Percentiles rank a stretch among this genome's conserved stretches.
Evolutionary conservation across 2,797 vertebrate species (phyloP).

Genomic region (Acanthornis magna): DNA sequence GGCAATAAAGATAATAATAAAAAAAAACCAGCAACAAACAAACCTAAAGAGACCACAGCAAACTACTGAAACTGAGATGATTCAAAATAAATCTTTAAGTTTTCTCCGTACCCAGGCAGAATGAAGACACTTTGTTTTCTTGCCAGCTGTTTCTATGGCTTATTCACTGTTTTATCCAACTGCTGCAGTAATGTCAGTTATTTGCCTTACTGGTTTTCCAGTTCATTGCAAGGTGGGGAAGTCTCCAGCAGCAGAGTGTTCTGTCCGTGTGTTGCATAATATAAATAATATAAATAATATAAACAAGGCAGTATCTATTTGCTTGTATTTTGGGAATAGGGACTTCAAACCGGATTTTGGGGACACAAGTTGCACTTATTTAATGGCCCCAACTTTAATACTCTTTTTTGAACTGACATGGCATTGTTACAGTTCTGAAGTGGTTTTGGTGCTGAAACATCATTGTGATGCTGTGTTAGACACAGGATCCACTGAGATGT

Average conservation of each 20-base stretch:
- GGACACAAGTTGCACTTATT: neutral
- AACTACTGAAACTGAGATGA: neutral
- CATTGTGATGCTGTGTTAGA: neutral
- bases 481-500: no score
- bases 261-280: no score
- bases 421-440: neutral
- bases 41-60: neutral
- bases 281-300: no score
- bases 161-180: neutral
- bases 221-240: neutral
- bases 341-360: neutral
- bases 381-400: neutral
- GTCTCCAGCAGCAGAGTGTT: neutral
- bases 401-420: conserved; percentile 30
- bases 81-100: neutral
- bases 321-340: neutral
- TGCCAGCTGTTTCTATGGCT: neutral
- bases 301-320: neutral
- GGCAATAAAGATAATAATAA: neutral
- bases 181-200: neutral
- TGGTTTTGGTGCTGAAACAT: neutral
- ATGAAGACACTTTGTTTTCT: neutral
- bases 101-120: neutral
- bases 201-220: neutral
- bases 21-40: neutral